Evolutionary conservation across 2,888 invertebrate genomes (phyloP).

Genomic region (Zhengitettix transpicula): DNA sequence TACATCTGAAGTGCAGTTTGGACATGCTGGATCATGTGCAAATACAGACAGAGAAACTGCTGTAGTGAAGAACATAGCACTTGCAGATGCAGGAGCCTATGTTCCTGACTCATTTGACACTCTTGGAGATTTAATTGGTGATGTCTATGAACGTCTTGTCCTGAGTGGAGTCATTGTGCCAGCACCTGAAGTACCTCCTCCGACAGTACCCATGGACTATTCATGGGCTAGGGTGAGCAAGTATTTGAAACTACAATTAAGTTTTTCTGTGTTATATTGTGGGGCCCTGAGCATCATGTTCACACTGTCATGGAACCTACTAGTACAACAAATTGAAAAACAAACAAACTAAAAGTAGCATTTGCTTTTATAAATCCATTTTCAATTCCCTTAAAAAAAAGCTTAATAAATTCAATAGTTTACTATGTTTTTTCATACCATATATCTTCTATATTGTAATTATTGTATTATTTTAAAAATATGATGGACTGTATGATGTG

Average conservation of each 20-base stretch:
- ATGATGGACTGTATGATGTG: no score
- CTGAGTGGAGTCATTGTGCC: conserved; percentile 68
- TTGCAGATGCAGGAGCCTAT: conserved; percentile 66
- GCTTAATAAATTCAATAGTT: no score
- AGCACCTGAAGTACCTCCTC: conserved; percentile 84
- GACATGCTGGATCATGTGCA: conserved; percentile 97
- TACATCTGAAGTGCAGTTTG: conserved; percentile 77
- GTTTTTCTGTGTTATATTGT: background rate
- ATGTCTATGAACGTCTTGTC: conserved; percentile 62
- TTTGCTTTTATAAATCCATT: no score
- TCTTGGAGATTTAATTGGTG: conserved; percentile 61
- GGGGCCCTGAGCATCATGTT: no score
- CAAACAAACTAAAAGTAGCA: no score
- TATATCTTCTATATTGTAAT: no score
- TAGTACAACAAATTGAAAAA: no score
- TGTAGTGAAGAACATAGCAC: conserved; percentile 72
- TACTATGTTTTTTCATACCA: no score
- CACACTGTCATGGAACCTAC: no score
- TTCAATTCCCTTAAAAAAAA: no score
- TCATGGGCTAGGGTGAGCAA: conserved; percentile 74
- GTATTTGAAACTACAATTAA: background rate
- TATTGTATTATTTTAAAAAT: no score
- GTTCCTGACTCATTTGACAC: conserved; percentile 91
- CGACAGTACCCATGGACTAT: conserved; percentile 99
- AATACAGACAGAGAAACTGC: conserved; percentile 90